A percentile compares a stretch with the other conserved stretches of the same genome.
phyloP scores from a whole-genome alignment of 2,888 invertebrate genomes.

The Drosophila peninsularis region DNA sequence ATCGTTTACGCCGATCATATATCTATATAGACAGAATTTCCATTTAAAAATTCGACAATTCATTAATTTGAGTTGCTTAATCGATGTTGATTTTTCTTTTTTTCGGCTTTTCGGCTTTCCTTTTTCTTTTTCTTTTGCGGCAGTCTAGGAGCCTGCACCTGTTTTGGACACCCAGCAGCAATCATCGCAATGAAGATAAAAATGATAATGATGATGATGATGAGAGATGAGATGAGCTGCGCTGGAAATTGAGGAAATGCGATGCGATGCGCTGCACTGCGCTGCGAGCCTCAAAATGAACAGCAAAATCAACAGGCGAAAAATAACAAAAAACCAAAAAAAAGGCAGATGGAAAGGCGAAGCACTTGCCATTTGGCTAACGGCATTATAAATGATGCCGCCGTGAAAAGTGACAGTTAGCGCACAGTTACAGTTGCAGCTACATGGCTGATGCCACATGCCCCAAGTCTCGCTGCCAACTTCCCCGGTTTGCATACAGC shows the following conservation, averaged over 20 bases:
- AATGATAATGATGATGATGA: constrained; percentile 5
- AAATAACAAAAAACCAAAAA: constrained; percentile 16
- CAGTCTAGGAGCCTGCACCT: constrained; percentile 39
- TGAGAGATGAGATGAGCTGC: constrained; percentile 56
- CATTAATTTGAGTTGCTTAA: constrained; percentile 30
- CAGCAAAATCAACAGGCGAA: constrained; percentile 49
- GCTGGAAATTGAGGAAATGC: constrained; percentile 73
- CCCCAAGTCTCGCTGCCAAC: constrained; percentile 2
- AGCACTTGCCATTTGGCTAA: constrained; percentile 69
- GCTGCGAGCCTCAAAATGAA: constrained; percentile 42
- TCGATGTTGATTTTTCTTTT: constrained; percentile 10
- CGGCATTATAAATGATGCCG: constrained; percentile 77
- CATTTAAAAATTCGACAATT: constrained; percentile 9
- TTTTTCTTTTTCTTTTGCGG: background rate
- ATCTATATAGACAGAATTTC: constrained; percentile 20
- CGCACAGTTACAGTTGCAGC: constrained; percentile 19
- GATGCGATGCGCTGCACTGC: constrained; percentile 20
- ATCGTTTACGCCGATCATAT: constrained; percentile 20
- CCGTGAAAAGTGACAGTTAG: constrained; percentile 71
- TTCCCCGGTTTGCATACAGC: constrained; percentile 15
- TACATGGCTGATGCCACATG: constrained; percentile 5
- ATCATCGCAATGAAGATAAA: constrained; percentile 9
- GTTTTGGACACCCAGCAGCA: constrained; percentile 35
- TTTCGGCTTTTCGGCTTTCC: background rate
- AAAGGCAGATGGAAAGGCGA: constrained; percentile 17